phyloP scores from a whole-genome alignment of 2,797 vertebrate species.

The Leptatherina wallacei region DNA sequence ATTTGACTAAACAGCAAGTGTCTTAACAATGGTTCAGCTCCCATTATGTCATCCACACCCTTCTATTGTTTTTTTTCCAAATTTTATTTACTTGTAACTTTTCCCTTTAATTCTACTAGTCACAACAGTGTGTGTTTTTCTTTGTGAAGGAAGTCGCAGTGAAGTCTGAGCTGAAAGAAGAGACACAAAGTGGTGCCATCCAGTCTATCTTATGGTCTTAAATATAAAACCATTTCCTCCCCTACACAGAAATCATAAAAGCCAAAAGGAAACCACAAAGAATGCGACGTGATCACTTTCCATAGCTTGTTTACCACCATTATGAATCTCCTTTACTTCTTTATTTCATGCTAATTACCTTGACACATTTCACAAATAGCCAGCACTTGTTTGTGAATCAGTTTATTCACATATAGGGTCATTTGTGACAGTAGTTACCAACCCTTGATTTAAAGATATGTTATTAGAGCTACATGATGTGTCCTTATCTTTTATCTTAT shows the following conservation, averaged over 20 bases:
- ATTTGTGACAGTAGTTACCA: not conserved
- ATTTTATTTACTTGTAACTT: constrained; percentile 7
- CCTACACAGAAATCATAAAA: constrained; percentile 1
- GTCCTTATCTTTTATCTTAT: constrained; percentile 2
- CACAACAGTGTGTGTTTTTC: not conserved
- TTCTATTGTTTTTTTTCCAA: not conserved
- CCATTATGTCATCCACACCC: not conserved
- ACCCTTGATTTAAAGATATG: not conserved
- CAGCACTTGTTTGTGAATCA: not conserved
- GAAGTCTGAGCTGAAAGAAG: constrained; percentile 7
- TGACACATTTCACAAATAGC: not conserved
- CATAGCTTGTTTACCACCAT: not conserved
- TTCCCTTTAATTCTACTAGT: constrained; percentile 10
- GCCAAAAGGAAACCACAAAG: constrained; percentile 9
- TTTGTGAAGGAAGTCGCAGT: too few relatives aligned
- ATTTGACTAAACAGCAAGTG: constrained; percentile 19
- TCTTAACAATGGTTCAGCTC: constrained; percentile 10
- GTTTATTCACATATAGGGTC: not conserved
- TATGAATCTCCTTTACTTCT: not conserved
- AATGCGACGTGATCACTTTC: constrained; percentile 27
- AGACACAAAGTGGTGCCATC: constrained; percentile 18
- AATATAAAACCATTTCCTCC: constrained; percentile 45
- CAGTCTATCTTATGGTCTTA: constrained; percentile 23
- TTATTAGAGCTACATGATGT: not conserved
- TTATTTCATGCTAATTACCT: not conserved